Base-by-base conservation (phyloP, 2,888 invertebrate species). In the Lycophotia porphyrea region DNA sequence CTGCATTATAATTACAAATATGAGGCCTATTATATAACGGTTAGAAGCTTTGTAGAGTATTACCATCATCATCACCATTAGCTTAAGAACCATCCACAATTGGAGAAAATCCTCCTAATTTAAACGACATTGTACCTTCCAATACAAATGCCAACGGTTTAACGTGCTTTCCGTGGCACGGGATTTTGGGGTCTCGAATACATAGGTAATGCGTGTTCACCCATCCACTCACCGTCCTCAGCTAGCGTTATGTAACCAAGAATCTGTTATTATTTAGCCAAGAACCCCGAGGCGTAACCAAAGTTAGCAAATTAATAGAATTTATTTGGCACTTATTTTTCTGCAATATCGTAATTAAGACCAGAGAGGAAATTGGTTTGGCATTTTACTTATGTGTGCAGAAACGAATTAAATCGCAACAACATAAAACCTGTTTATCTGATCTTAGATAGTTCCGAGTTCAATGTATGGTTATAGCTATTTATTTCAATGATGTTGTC, bases 341-440 rank as follows among this genome's bases (percentile, higher is more conserved):
- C 36, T 31, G 15, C 27, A 31, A 47, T 39, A 8, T 44, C 15
- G 9, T 36, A 39, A 65, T 47, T 31, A 58, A 2, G 27, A n/a
- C 24, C 21, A n/a, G 2, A 63, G 2, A 27, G n/a, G 5, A 39
- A 76, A 77, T 78, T 42, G 15, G 2, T 68, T 61, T 61, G 8
- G 58, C 21, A 55, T 61, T 39, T 44, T n/a, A 78, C n/a, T 31
- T n/a, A 49, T 31, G 18, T 42, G 64, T 42, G 47, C 47, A 34
- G 24, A n/a, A 64, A 42, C 11, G 9, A 60, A 78, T 64, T 42
- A 13, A 42, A 60, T 70, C 24, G 44, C 52, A 31, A n/a, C 31
- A 39, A 21, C 36, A n/a, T 74, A 39, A 31, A 47, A 3, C 34
- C 42, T 39, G 11, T 3, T 24, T 60, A 61, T 34, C 27, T 39